phyloP scores from a whole-genome alignment of 92 coral and sea anemone genomes.

The Actinernus sp. region DNA sequence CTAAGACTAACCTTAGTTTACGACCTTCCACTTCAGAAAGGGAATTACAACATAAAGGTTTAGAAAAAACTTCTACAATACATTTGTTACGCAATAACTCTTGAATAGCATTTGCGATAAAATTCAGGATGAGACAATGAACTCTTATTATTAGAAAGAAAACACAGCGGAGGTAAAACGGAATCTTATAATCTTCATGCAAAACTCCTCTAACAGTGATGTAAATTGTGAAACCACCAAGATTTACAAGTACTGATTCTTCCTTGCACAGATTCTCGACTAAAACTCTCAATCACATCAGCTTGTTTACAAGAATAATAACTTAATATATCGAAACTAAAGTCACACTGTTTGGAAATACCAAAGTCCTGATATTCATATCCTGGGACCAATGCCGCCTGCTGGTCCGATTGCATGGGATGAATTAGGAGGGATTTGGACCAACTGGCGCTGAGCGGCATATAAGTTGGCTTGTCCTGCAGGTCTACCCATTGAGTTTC shows the following conservation, averaged over 20 bases:
- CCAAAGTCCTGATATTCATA: too few species aligned
- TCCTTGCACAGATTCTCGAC: too few species aligned
- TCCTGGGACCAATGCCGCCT: too few species aligned
- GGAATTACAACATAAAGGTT: conserved; percentile 60
- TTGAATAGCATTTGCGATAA: conserved; percentile 42
- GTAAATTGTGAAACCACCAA: conserved; percentile 61
- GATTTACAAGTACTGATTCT: conserved; percentile 11
- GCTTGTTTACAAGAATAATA: too few species aligned
- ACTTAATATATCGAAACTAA: too few species aligned
- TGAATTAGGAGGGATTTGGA: too few species aligned
- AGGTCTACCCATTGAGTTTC: too few species aligned
- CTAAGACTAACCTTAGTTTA: conserved; percentile 56
- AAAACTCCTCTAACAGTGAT: conserved; percentile 35
- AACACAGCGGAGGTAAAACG: conserved; percentile 51
- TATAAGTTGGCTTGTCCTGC: too few species aligned
- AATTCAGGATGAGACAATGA: conserved; percentile 30
- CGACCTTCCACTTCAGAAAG: conserved; percentile 57
- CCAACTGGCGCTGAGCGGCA: too few species aligned
- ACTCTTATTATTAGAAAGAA: conserved; percentile 38
- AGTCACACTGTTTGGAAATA: too few species aligned
- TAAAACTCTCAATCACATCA: too few species aligned
- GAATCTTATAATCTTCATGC: conserved; percentile 34
- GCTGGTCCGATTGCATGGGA: too few species aligned
- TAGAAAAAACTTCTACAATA: conserved; percentile 21
- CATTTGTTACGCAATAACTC: conserved; percentile 38